Base-by-base conservation (phyloP, 1,140 invertebrate genomes). In the Cyclina sinensis region DNA sequence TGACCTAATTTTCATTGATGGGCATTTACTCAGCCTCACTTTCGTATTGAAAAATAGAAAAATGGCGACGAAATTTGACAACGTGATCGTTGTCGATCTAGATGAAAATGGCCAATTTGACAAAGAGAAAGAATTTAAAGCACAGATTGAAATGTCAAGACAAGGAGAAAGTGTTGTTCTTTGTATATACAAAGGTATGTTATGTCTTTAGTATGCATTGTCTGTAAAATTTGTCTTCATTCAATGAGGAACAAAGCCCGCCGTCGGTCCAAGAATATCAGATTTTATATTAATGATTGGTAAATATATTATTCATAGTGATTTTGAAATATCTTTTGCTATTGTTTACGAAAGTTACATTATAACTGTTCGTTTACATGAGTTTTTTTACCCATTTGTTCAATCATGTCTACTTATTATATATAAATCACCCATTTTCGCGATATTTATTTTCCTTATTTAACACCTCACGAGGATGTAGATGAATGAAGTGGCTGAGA, bases 61-160 rank as follows among this genome's bases (percentile, higher is more conserved):
- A 89, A 95, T 95, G 94, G 94, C 94, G 92, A 93, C 92, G 65
- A 90, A 87, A 89, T 94, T 93, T 90, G 93, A 94, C 93, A 95
- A 95, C 94, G 94, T 95, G 94, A 93, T 91, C 32, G 90, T 95
- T 74, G 90, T 89, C 43, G 89, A 90, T 54, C 90, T 93, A 12
- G 86, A 90, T 51, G 94, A 94, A 90, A 91, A 93, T 89, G 92
- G 91, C 54, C 90, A 93, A 88, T 92, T 93, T 62, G 79, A 91
- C 82, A 68, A 81, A 73, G 43, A 88, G 43, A 86, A 68, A 12
- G 92, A 93, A 35, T 80, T 87, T 81, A 90, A 89, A 27, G 35
- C 90, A 21, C 90, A 74, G 70, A 54, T 95, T 59, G 91, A 92
- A 18, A 79, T 94, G 27, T 84, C 83, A 32, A 78, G 89, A 76